These are phyloP conservation scores for Puffinus mauretanicus DNA, from an alignment of 2,113 vertebrate species.

Conservation along the genomic window DNA sequence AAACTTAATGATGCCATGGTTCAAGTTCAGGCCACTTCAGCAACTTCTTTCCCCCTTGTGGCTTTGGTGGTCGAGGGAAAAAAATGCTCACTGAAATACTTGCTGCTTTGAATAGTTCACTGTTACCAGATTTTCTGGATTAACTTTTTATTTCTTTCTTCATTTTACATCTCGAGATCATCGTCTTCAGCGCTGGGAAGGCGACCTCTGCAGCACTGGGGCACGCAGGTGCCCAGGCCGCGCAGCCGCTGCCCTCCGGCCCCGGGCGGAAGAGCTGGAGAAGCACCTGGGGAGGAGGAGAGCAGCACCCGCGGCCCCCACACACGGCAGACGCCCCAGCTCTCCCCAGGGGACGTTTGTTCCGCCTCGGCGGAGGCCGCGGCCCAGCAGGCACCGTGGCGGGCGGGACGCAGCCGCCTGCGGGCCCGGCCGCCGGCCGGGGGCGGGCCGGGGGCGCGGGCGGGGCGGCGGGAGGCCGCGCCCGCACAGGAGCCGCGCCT, in stretches of 20 bases:
- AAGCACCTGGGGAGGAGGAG: no score
- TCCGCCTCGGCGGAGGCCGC: accelerated
- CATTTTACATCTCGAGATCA: neutral
- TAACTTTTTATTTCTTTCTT: neutral
- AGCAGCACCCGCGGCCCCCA: neutral
- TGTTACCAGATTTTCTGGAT: neutral
- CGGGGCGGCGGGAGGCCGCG: no score
- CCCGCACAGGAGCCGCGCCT: no score
- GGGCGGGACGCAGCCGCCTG: accelerated
- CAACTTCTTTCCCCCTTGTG: neutral
- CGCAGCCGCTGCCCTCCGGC: no score
- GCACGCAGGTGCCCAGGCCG: accelerated
- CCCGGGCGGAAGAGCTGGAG: neutral
- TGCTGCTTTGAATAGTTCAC: neutral
- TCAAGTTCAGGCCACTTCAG: neutral
- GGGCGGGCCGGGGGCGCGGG: no score
- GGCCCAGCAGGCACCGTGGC: accelerated
- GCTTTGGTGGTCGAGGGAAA: accelerated
- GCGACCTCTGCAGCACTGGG: accelerated
- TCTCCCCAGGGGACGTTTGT: accelerated
- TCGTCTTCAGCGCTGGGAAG: no score
- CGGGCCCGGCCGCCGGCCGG: no score
- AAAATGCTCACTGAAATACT: accelerated
- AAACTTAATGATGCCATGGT: accelerated
- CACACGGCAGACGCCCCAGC: accelerated